Percentiles rank a stretch among this genome's conserved stretches.
Evolutionary conservation across 1,140 invertebrate species (phyloP).

Genomic region (Olivierus martensii): DNA sequence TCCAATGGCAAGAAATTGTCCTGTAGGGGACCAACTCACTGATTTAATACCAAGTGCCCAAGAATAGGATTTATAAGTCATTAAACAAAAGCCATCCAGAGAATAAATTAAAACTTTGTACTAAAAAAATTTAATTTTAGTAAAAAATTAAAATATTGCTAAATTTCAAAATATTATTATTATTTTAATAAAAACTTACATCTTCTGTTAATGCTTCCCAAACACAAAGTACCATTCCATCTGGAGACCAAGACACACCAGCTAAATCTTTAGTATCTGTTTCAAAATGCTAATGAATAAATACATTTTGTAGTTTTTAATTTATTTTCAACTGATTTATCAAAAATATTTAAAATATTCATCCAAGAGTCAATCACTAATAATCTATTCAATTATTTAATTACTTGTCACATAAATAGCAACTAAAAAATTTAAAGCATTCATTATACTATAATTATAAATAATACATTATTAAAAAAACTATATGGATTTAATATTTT

Average conservation of each 20-base stretch:
- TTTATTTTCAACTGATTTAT: not conserved
- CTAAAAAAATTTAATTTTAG: not conserved
- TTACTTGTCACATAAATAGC: no score
- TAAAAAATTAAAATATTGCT: no score
- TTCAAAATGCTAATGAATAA: constrained; percentile 1
- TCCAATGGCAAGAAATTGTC: constrained; percentile 35
- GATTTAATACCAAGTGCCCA: constrained; percentile 33
- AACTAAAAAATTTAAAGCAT: no score
- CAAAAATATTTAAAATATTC: no score
- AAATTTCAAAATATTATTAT: no score
- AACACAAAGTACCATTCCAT: constrained; percentile 28
- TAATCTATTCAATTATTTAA: no score
- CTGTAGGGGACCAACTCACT: constrained; percentile 33
- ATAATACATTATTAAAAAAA: no score
- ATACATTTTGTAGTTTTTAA: not conserved
- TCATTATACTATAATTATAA: no score
- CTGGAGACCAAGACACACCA: constrained; percentile 18
- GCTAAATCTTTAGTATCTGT: not conserved
- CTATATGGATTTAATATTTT: no score
- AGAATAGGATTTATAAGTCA: constrained; percentile 30
- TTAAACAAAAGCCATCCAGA: constrained; percentile 31
- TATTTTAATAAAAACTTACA: constrained; percentile 16
- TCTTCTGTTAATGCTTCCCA: constrained; percentile 30
- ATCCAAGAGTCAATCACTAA: no score
- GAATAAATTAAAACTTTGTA: constrained; percentile 26